Evolutionary conservation across 2,888 invertebrate species (phyloP), one percentile per base, ranked within the genome.

Genomic region (Dilophus febrilis): DNA sequence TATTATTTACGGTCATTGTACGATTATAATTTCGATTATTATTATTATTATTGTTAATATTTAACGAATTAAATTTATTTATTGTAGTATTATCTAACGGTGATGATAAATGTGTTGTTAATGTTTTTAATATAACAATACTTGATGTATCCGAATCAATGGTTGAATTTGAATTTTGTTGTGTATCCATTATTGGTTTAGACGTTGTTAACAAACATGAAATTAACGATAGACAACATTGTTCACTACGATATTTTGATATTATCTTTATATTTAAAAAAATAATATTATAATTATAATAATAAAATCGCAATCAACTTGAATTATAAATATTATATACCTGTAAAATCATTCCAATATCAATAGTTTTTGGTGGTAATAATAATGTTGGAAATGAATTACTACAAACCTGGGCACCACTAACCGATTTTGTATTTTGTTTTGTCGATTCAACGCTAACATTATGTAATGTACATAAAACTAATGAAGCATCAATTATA

Each of bases 331-430:
- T 42, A 38, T 18, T 13, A 6, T 51, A 50, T 54, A 79, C 78
- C 68, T 85, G 82, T 18, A 86, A 64, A 43, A 86, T 68, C 56
- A 73, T 72, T 1, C 78, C 77, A 37, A 83, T 68, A 4, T 84
- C 77, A 19, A 86, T 68, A 46, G 74, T 72, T 55, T 77, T 75
- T 13, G 77, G 66, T 38, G 79, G 77, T 49, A 77, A 72, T 31
- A 81, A 63, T 38, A 81, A 65, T 40, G 68, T 69, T 0, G 86
- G 81, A 52, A 78, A 83, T 12, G 80, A 78, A 52, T 85, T 85
- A 50, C 77, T 78, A 54, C 79, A 81, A 26, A 81, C 55, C 47
- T 59, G 56, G 27, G 58, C 54, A 40, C 47, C 48, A 16, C 40
- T 41, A 4, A 43, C 43, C 29, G 38, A 39, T 37, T 44, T 46